Evolutionary conservation across 2,113 vertebrate genomes (phyloP).

Genomic region (Zootoca vivipara): DNA sequence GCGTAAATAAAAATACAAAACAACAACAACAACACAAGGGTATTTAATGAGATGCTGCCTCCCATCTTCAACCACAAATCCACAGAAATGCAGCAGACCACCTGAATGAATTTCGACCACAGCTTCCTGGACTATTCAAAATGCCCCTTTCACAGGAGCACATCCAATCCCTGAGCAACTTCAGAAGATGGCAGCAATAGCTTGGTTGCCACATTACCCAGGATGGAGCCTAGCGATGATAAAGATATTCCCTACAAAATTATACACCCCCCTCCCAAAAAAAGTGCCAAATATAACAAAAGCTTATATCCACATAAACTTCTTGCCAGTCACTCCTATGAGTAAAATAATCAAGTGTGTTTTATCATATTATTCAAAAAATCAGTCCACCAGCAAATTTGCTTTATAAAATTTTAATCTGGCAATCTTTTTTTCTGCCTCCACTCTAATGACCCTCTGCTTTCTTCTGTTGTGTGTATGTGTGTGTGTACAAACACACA

Average conservation of each 20-base stretch:
- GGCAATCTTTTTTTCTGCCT: neutral
- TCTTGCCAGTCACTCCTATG: neutral
- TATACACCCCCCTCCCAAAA: too few relatives aligned
- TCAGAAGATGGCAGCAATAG: neutral
- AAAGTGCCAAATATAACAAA: neutral
- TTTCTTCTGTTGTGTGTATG: too few relatives aligned
- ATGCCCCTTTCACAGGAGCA: neutral
- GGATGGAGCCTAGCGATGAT: neutral
- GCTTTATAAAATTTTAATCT: neutral
- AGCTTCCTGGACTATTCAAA: too few relatives aligned
- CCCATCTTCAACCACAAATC: too few relatives aligned
- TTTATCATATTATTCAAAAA: neutral
- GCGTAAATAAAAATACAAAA: too few relatives aligned
- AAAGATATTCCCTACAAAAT: neutral
- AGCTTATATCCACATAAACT: neutral
- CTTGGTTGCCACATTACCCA: neutral
- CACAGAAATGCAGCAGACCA: too few relatives aligned
- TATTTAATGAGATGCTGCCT: too few relatives aligned
- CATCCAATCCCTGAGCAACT: neutral
- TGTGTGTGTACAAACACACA: too few relatives aligned
- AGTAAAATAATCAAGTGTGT: neutral
- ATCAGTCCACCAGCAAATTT: neutral
- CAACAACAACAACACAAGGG: too few relatives aligned
- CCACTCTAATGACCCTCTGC: neutral
- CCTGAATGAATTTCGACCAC: too few relatives aligned